Evolutionary conservation across 2,113 vertebrate genomes (phyloP), one percentile per base, ranked within the genome.

Genomic region (Macaca mulatta): DNA sequence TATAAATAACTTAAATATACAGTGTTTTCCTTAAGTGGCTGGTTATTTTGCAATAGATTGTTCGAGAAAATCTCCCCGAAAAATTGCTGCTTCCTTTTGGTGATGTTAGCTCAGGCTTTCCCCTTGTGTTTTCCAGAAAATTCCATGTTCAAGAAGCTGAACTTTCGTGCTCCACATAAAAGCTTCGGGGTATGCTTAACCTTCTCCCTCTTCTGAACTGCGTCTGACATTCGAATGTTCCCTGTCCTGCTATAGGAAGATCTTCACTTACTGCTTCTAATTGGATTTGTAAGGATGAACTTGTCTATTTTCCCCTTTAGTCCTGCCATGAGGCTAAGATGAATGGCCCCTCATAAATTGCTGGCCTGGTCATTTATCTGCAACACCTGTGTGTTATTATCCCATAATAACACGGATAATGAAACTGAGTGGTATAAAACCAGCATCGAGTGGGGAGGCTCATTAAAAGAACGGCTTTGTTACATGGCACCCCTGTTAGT

Each of bases 51-150:
- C 89, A 96, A 97, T 75, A 90, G 3, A 85, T 75, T 77, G 20
- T 6, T 45, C 75, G 74, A 74, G 45, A 27, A 93, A 96, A 96
- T 55, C 87, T 96, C 92, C 87, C 86, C 79, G 78, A 95, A 97
- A 97, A 97, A 90, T 70, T 32, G 25, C 43, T 97, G 74, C 67
- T 95, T 45, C 92, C 57, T 98, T 97, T 89, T 67, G 50, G 82
- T 88, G 20, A 23, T 22, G 90, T 61, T 83, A 85, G 78, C 57
- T 90, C 74, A 50, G 82, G 0, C 45, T 6, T 77, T 96, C 86
- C 94, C 55, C 45, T 90, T 74, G 10, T n/a, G 82, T 75, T 77
- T 80, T 83, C 38, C 59, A 79, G 85, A 79, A 85, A 96, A 57
- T 64, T 64, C 67, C 55, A 77, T 95, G 61, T 97, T 96, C 50